phyloP scores from a whole-genome alignment of 1,140 invertebrate species.

The Pseudomyrmex gracilis region DNA sequence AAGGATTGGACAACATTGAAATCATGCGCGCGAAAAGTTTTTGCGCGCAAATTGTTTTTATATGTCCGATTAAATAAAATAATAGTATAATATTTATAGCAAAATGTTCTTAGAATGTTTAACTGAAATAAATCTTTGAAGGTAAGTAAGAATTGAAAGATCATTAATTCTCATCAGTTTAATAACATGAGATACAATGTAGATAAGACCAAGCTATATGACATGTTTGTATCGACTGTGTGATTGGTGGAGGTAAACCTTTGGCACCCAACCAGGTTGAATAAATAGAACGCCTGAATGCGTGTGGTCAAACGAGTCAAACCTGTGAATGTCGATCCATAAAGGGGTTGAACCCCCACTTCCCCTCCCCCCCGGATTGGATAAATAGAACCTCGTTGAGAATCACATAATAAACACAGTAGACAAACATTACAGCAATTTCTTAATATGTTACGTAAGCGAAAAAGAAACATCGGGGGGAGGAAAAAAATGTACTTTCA shows the following conservation, averaged over 20 bases:
- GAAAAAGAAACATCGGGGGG: neutral
- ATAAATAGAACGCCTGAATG: constrained; percentile 44
- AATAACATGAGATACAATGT: neutral
- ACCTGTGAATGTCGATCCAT: constrained; percentile 42
- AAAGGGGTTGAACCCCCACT: constrained; percentile 44
- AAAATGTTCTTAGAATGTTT: neutral
- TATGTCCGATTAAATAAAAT: neutral
- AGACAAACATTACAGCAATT: neutral
- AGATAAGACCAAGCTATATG: neutral
- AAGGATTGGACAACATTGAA: neutral
- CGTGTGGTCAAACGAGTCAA: constrained; percentile 40
- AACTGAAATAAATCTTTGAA: too few species aligned
- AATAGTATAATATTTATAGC: neutral
- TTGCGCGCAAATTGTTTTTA: neutral
- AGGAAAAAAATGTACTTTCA: neutral
- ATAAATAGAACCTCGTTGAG: constrained; percentile 37
- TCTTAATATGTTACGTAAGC: neutral
- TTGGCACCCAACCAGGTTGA: constrained; percentile 30
- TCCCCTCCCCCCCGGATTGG: neutral
- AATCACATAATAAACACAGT: neutral
- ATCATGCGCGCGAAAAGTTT: neutral
- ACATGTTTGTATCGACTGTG: neutral
- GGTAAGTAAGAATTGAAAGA: neutral
- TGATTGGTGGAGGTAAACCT: constrained; percentile 25
- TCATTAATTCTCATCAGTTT: constrained; percentile 3